Percentiles rank a stretch among this genome's conserved stretches.
phyloP scores from a whole-genome alignment of 2,797 vertebrate species.

The Tapera naevia region DNA sequence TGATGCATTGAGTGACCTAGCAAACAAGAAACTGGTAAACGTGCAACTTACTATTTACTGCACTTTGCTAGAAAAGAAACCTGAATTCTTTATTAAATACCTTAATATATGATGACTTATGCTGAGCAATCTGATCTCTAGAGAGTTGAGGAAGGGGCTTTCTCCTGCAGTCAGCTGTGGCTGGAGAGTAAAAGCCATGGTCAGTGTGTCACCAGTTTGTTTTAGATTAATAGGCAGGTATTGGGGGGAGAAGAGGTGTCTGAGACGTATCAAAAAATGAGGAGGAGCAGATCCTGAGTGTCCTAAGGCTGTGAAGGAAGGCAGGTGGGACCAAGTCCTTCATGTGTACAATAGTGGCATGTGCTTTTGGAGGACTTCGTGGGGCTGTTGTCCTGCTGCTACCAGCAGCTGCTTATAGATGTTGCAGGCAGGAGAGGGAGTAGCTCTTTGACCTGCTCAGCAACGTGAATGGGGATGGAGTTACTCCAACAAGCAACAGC shows the following conservation, averaged over 20 bases:
- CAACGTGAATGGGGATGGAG: too few species aligned
- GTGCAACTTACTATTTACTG: background rate
- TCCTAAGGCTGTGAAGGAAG: background rate
- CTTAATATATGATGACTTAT: background rate
- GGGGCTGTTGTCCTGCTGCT: too few species aligned
- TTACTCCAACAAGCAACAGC: background rate
- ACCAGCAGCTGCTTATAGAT: background rate
- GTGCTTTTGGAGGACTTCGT: background rate
- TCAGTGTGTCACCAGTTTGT: background rate
- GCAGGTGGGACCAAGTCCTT: background rate
- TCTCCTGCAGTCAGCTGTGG: background rate
- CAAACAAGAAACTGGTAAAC: background rate
- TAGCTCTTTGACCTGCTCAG: background rate
- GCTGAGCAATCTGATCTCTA: background rate
- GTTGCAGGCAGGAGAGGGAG: background rate
- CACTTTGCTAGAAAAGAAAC: background rate
- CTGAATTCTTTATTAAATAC: background rate
- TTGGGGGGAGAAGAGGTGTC: background rate
- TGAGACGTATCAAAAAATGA: background rate
- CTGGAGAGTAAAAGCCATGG: background rate
- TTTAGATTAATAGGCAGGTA: background rate
- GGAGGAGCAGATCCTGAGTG: background rate
- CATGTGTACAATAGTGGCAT: accelerated
- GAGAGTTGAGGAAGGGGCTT: background rate
- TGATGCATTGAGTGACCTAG: background rate